phyloP scores from a whole-genome alignment of 1,140 invertebrate species.

The Centruroides vittatus region DNA sequence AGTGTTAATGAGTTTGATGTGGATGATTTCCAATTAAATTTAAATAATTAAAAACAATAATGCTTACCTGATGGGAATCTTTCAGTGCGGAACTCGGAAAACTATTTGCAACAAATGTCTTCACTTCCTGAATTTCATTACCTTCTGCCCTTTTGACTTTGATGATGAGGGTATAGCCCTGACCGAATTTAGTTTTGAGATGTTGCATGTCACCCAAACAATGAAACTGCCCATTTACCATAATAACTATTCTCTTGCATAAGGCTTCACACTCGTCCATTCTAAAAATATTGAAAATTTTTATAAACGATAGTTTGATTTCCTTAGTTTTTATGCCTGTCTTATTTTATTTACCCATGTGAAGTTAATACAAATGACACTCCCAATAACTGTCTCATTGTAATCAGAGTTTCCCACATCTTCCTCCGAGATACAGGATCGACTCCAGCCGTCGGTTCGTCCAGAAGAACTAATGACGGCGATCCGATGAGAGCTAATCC shows the following conservation, averaged over 20 bases:
- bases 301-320: too few species aligned
- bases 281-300: background rate
- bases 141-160: slow-evolving; percentile 12
- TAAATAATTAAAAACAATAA: too few species aligned
- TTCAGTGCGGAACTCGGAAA: slow-evolving; percentile 1
- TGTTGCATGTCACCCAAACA: slow-evolving; percentile 54
- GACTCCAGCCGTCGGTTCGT: slow-evolving; percentile 35
- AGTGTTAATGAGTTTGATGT: too few species aligned
- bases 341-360: slow-evolving; percentile 2
- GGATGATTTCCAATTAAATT: too few species aligned
- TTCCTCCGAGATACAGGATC: slow-evolving; percentile 33
- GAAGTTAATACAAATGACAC: slow-evolving; percentile 13
- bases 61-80: slow-evolving; percentile 6
- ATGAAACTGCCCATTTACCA: slow-evolving; percentile 66
- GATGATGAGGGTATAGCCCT: slow-evolving; percentile 52
- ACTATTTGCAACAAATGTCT: background rate
- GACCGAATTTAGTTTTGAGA: slow-evolving; percentile 56
- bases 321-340: too few species aligned
- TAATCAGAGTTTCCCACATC: slow-evolving; percentile 27
- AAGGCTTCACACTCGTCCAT: slow-evolving; percentile 79
- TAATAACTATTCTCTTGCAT: slow-evolving; percentile 68
- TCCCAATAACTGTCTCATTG: slow-evolving; percentile 3
- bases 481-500: slow-evolving; percentile 35
- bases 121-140: background rate
- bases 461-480: slow-evolving; percentile 30